Percentiles rank a stretch among this genome's conserved stretches.
These are phyloP conservation scores for Gymnocypris eckloni DNA, from an alignment of 2,797 vertebrate species.

Conservation along the genomic window DNA sequence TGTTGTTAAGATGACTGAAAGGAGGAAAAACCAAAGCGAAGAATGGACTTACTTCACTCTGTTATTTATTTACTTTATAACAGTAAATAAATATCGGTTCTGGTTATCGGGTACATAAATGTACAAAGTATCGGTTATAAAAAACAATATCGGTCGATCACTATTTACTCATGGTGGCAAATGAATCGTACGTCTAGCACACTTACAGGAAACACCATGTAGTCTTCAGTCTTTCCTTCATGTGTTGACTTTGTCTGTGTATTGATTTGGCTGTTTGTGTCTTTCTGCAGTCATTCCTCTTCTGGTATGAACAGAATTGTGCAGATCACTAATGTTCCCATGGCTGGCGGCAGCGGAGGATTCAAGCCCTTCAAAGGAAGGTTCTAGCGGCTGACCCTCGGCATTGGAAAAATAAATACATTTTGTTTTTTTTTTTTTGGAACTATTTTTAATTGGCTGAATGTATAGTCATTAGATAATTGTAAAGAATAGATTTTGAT, in stretches of 20 bases:
- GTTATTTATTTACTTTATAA: too few relatives aligned
- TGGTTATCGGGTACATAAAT: too few relatives aligned
- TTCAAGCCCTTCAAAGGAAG: conserved; percentile 96
- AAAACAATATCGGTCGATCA: too few relatives aligned
- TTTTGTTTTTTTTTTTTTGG: too few relatives aligned
- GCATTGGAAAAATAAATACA: conserved; percentile 70
- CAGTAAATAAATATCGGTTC: too few relatives aligned
- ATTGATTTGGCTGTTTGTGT: conserved; percentile 12
- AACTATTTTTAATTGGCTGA: conserved; percentile 72
- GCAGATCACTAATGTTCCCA: conserved; percentile 93
- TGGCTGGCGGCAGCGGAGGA: conserved; percentile 88
- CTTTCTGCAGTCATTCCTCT: conserved; percentile 85
- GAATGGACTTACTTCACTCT: too few relatives aligned
- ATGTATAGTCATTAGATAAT: conserved; percentile 63
- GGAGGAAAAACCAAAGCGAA: too few relatives aligned
- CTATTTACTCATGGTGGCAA: not conserved
- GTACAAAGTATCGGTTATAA: too few relatives aligned
- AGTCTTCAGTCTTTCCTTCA: not conserved
- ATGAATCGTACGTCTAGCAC: not conserved
- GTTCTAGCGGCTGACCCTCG: conserved; percentile 78
- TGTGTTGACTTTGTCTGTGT: not conserved
- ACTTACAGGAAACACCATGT: not conserved
- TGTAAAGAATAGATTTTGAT: conserved; percentile 65
- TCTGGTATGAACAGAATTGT: conserved; percentile 95
- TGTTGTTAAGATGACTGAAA: too few relatives aligned